These are phyloP conservation scores for Drosophila lowei DNA, from an alignment of 1,140 invertebrate species.

Conservation along the genomic window DNA sequence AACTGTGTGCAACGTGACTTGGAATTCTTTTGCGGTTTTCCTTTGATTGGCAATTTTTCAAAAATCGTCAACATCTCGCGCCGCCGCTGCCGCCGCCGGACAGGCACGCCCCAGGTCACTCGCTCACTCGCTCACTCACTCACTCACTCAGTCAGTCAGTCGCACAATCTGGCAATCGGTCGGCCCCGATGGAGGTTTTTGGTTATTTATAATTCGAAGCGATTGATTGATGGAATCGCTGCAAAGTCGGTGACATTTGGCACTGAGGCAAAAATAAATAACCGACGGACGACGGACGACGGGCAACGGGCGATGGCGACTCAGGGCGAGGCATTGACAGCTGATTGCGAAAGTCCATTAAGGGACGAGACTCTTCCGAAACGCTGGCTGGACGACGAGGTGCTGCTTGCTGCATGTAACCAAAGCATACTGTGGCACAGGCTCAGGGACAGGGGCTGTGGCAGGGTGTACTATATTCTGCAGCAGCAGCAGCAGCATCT, in stretches of 20 bases:
- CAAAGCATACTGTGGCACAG: neutral
- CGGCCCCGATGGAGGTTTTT: slow-evolving; percentile 45
- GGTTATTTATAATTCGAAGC: slow-evolving; percentile 78
- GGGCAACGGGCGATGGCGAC: slow-evolving; percentile 10
- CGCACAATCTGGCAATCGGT: slow-evolving; percentile 41
- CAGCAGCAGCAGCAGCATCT: slow-evolving; percentile 45
- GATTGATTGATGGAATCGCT: slow-evolving; percentile 79
- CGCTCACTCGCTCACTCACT: neutral
- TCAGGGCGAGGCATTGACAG: slow-evolving; percentile 72
- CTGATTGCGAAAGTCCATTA: slow-evolving; percentile 81
- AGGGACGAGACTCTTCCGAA: slow-evolving; percentile 16
- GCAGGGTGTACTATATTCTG: neutral
- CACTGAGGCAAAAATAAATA: slow-evolving; percentile 79
- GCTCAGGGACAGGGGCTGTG: slow-evolving; percentile 5
- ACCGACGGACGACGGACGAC: slow-evolving; percentile 23
- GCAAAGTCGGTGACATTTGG: slow-evolving; percentile 80
- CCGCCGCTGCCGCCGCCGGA: slow-evolving; percentile 18
- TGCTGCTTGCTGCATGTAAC: slow-evolving; percentile 25
- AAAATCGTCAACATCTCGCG: slow-evolving; percentile 66
- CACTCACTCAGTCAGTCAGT: slow-evolving; percentile 7
- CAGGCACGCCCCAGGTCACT: slow-evolving; percentile 40
- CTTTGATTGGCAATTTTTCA: slow-evolving; percentile 80
- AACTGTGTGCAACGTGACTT: slow-evolving; percentile 68
- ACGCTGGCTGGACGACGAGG: slow-evolving; percentile 33
- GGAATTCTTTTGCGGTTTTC: slow-evolving; percentile 69